Evolutionary conservation across 2,113 vertebrate genomes (phyloP).

Genomic region (Lontra canadensis): DNA sequence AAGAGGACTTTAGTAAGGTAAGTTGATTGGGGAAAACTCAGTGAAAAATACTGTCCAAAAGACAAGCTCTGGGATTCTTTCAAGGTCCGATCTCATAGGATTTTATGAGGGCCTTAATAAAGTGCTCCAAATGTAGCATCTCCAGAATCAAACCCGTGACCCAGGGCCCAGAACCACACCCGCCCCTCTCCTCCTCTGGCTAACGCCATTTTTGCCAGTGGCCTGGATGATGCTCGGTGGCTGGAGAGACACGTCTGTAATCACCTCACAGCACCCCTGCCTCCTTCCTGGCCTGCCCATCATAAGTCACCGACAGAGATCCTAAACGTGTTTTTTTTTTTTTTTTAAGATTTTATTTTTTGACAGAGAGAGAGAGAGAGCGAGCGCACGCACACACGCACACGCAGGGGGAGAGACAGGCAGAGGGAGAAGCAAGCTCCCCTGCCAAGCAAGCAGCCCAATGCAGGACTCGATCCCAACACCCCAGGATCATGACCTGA

Average conservation of each 20-base stretch:
- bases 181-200: background rate
- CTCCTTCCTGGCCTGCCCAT: background rate
- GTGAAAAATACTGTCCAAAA: background rate
- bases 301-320: background rate
- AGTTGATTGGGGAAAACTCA: background rate
- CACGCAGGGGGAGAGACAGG: too few relatives aligned
- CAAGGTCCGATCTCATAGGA: background rate
- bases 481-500: too few relatives aligned
- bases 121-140: background rate
- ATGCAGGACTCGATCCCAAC: too few relatives aligned
- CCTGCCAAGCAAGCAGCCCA: too few relatives aligned
- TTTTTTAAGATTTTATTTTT: too few relatives aligned
- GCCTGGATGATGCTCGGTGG: background rate
- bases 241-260: background rate
- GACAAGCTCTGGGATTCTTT: background rate
- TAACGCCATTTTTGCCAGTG: background rate
- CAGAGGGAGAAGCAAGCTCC: too few relatives aligned
- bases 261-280: background rate
- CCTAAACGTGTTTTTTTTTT: background rate
- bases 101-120: conserved; percentile 1
- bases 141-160: background rate
- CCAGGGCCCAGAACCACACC: background rate
- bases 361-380: too few relatives aligned
- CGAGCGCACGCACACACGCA: too few relatives aligned
- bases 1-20: background rate